These are phyloP conservation scores for Cynaeus angustus DNA, from an alignment of 2,888 invertebrate species.

Conservation along the genomic window DNA sequence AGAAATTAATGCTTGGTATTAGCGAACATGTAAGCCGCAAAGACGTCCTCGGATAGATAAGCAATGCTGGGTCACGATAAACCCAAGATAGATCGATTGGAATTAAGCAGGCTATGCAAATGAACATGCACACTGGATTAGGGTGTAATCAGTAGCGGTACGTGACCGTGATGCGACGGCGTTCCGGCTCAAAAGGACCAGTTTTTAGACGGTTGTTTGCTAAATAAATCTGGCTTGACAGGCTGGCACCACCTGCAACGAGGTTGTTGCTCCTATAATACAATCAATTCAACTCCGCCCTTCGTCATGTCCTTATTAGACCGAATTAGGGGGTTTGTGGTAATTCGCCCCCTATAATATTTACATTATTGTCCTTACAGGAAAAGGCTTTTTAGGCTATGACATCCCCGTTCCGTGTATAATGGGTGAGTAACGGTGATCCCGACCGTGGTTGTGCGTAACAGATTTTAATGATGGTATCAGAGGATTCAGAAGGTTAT, in stretches of 20 bases:
- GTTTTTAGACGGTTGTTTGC: not conserved
- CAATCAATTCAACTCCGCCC: constrained; percentile 3
- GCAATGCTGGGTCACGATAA: constrained; percentile 43
- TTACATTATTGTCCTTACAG: constrained; percentile 16
- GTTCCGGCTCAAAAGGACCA: constrained; percentile 4
- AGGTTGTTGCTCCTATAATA: constrained; percentile 10
- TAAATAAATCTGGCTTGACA: constrained; percentile 4
- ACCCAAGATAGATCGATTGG: constrained; percentile 45
- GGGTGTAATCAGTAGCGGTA: constrained; percentile 43
- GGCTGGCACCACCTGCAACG: constrained; percentile 1
- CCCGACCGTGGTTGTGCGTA: constrained; percentile 7
- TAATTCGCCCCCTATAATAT: constrained; percentile 15
- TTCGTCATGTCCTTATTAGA: not conserved
- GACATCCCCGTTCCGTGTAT: constrained; percentile 7
- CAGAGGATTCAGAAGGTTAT: not conserved
- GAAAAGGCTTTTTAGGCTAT: constrained; percentile 20
- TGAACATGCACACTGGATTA: constrained; percentile 50
- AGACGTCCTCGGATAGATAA: constrained; percentile 33
- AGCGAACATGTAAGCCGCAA: constrained; percentile 25
- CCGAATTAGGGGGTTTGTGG: constrained; percentile 2
- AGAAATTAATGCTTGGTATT: constrained; percentile 25
- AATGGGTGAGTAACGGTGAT: constrained; percentile 20
- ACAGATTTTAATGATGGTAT: constrained; percentile 19
- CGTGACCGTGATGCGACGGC: constrained; percentile 35
- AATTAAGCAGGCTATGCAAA: constrained; percentile 50